Evolutionary conservation across 1,140 invertebrate genomes (phyloP), one percentile per base, ranked within the genome.

Genomic region (Lysiphlebus fabarum): DNA sequence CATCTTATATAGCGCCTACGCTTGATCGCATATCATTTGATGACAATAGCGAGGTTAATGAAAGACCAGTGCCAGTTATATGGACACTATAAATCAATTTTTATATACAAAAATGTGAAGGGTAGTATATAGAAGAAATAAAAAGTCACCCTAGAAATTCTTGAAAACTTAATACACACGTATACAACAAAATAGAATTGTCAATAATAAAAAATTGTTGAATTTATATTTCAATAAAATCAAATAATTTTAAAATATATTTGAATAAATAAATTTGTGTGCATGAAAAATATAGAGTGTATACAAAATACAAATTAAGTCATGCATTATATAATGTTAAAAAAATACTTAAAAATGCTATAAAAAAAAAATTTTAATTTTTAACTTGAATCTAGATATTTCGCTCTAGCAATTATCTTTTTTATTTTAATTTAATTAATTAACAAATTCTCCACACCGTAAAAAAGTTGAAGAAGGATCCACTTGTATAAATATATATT

Each of bases 1-100:
- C 60, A 42, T 48, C 61, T 54, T 63, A 57, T 63, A 57, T 65
- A 63, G 65, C 67, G 58, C 65, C 59, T 50, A 55, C 44, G 44
- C 33, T 42, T 45, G 36, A 57, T 41, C 44, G 45, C 55, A 57
- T 48, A 37, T 56, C 57, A 11, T 47, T 70, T 50, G 49, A 62
- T 57, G 67, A 72, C 70, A 72, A 72, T 70, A 63, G 53, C 62
- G 58, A 54, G 62, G 70, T 71, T 72, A 71, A 72, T 71, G 70
- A 72, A 70, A 72, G 67, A 71, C 65, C 64, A 68, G 67, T 63
- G 69, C 69, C 65, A 71, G 67, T 71, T 72, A 69, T 57, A 48
- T 67, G 67, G 65, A 67, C 69, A 68, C 64, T 68, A 70, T 71
- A 69, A 72, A 69, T 72, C 68, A 70, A 65, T 45, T 49, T 56